These are phyloP conservation scores for Pardalotus punctatus DNA, from an alignment of 2,113 vertebrate genomes.

Conservation along the genomic window DNA sequence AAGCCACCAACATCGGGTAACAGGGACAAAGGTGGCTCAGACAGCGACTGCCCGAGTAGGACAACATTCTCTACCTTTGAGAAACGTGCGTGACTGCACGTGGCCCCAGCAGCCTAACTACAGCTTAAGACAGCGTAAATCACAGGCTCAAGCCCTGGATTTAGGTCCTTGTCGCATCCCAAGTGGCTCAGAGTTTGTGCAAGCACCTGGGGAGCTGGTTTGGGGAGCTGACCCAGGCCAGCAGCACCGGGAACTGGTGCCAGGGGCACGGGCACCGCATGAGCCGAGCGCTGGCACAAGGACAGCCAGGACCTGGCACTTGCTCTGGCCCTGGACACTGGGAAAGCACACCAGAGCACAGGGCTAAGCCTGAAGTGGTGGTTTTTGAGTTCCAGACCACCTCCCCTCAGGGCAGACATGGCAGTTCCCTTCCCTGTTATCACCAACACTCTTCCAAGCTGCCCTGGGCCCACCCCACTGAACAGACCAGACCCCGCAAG, in stretches of 20 bases:
- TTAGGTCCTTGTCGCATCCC: neutral
- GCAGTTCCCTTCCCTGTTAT: neutral
- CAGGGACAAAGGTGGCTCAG: fast-evolving
- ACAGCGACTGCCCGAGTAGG: fast-evolving
- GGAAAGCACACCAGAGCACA: neutral
- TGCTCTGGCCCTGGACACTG: neutral
- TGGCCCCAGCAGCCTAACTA: fast-evolving
- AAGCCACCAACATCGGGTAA: neutral
- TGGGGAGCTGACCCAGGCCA: neutral
- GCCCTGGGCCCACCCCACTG: neutral
- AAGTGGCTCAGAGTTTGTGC: neutral
- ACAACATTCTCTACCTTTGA: fast-evolving
- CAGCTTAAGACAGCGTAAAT: neutral
- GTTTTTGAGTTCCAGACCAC: neutral
- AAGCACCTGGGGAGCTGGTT: neutral
- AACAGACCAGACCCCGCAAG: neutral
- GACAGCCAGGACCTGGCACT: neutral
- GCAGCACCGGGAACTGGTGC: fast-evolving
- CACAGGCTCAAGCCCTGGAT: neutral
- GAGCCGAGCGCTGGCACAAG: neutral
- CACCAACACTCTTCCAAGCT: fast-evolving
- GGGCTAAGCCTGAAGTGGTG: fast-evolving
- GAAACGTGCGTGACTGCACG: fast-evolving
- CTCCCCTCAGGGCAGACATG: neutral
- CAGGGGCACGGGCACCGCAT: fast-evolving